Percentiles rank a stretch among this genome's conserved stretches.
Evolutionary conservation across 2,888 invertebrate genomes (phyloP).

Genomic region (Dione vanillae): DNA sequence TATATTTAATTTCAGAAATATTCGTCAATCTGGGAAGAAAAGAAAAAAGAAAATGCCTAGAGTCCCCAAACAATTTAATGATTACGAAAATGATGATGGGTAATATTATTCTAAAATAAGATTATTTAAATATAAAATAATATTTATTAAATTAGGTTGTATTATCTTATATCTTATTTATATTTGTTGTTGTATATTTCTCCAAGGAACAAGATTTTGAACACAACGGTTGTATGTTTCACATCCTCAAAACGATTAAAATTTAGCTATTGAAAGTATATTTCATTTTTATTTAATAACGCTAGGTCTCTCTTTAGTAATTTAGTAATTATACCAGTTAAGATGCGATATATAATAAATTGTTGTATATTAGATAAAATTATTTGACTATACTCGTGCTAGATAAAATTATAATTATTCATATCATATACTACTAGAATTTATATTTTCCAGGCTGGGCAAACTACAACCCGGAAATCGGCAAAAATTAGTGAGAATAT

Average conservation of each 20-base stretch:
- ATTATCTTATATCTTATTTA: not conserved
- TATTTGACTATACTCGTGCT: not conserved
- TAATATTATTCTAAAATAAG: not conserved
- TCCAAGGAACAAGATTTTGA: too few species aligned
- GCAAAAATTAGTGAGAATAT: constrained; percentile 52
- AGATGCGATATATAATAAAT: not conserved
- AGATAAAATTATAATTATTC: too few species aligned
- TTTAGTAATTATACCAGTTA: too few species aligned
- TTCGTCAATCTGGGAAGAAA: constrained; percentile 15
- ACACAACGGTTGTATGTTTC: too few species aligned
- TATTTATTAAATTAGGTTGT: too few species aligned
- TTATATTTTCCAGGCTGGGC: constrained; percentile 23
- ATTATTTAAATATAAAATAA: too few species aligned
- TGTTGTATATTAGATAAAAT: not conserved
- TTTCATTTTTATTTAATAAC: not conserved
- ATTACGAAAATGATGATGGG: not conserved
- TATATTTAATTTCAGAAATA: constrained; percentile 22
- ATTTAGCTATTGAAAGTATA: not conserved
- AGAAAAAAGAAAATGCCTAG: constrained; percentile 24
- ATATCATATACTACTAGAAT: too few species aligned
- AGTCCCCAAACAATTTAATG: not conserved
- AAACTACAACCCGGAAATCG: constrained; percentile 37
- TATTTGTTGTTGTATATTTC: too few species aligned
- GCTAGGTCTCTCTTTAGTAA: too few species aligned
- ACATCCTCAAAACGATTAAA: too few species aligned